Evolutionary conservation across 2,113 vertebrate genomes (phyloP).

Genomic region (Myotis yumanensis): DNA sequence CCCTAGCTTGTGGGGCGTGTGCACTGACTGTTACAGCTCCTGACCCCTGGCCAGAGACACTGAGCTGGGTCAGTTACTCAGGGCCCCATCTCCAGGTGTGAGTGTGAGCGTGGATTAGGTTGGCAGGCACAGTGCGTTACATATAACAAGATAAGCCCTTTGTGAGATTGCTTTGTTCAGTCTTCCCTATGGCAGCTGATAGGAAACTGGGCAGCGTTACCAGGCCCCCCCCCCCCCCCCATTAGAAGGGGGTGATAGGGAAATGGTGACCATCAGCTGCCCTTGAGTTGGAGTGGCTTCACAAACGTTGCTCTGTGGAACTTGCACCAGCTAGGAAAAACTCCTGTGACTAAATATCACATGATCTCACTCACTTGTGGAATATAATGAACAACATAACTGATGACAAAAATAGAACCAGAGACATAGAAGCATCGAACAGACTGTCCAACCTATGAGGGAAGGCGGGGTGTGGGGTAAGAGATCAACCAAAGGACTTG

Average conservation of each 20-base stretch:
- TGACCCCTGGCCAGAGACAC: not conserved
- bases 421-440: no score
- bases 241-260: not conserved
- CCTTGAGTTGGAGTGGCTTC: not conserved
- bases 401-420: no score
- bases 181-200: fast-evolving
- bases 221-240: not conserved
- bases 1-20: fast-evolving
- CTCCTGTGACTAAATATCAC: no score
- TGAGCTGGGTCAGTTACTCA: fast-evolving
- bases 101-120: no score
- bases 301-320: not conserved
- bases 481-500: no score
- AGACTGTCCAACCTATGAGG: no score
- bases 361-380: no score
- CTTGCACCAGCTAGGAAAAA: fast-evolving
- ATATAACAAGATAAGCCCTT: not conserved
- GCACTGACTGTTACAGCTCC: not conserved
- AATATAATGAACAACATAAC: no score
- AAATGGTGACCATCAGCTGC: not conserved
- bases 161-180: not conserved
- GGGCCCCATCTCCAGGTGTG: not conserved
- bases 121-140: not conserved
- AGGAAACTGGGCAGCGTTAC: not conserved
- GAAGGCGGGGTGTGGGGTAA: no score